phyloP scores from a whole-genome alignment of 2,113 vertebrate genomes.

The Syrmaticus mikado region DNA sequence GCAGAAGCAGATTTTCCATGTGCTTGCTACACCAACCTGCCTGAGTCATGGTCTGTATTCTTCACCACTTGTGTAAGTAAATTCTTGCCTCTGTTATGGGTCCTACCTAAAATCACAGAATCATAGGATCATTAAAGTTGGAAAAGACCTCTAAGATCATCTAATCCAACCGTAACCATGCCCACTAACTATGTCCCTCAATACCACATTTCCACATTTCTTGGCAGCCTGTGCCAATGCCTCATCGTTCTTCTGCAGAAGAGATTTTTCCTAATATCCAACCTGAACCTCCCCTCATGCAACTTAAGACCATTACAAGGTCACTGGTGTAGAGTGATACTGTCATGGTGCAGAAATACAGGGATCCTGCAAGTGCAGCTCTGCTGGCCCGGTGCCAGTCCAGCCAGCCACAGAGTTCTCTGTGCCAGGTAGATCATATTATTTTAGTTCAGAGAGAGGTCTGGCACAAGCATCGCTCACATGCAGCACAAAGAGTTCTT shows the following conservation, averaged over 20 bases:
- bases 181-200: no score
- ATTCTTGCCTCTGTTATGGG: not conserved
- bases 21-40: accelerated
- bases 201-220: no score
- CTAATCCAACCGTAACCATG: no score
- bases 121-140: no score
- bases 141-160: no score
- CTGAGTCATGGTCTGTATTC: not conserved
- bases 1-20: not conserved
- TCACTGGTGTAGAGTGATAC: not conserved
- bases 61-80: accelerated
- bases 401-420: not conserved
- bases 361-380: not conserved
- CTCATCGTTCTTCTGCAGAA: no score
- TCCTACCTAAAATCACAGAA: not conserved
- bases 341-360: not conserved
- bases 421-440: not conserved
- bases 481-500: not conserved
- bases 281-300: no score
- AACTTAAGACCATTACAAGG: no score
- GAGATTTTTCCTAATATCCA: no score
- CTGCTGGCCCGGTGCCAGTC: not conserved
- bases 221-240: no score
- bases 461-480: not conserved
- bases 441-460: not conserved